Base-by-base conservation (phyloP, 1,140 invertebrate genomes). In the Elymnias hypermnestra region DNA sequence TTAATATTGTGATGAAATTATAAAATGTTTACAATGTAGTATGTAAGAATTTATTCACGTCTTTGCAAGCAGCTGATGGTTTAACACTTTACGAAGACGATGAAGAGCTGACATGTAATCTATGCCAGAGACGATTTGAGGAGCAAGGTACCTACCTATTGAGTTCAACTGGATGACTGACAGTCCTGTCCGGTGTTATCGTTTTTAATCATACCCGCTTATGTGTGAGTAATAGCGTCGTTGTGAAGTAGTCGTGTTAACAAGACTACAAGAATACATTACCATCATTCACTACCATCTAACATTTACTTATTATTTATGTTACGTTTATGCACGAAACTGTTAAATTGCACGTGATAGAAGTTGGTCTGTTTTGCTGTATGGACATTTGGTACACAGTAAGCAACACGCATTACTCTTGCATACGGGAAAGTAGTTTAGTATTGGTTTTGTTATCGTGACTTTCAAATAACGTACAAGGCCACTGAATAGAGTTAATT, bases 121-220 rank as follows among this genome's bases (percentile, higher is more conserved):
- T 92, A 87, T 92, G 91, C 88, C 91, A 92, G 87, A 90, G 90
- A 87, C 90, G 90, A 72, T 92, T 92, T 90, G 90, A 92, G 82
- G 89, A 91, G 87, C 90, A 91, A 91, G 90, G 90, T 91, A 91
- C 71, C 58, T 57, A 53, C 51, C 55, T 54, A 49, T 81, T 73
- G 57, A 75, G 59, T 58, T 56, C 65, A 68, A 72, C 72, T 68
- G 78, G 78, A 72, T 62, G 53, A 65, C 52, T 41, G 51, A 64
- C 59, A 57, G 57, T 57, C 55, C 49, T 50, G 57, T 79, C 78
- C 72, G 74, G 73, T 78, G 68, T 59, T 63, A 58, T 68, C 62
- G 62, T 55, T 44, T 48, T 72, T 73, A 51, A 67, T 52, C 57
- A 60, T 72, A 68, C 64, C 64, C 65, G 77, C 79, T 83, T 83